Percentiles rank a stretch among this genome's conserved stretches.
These are phyloP conservation scores for Artibeus lituratus DNA, from an alignment of 2,797 vertebrate species.

Conservation along the genomic window DNA sequence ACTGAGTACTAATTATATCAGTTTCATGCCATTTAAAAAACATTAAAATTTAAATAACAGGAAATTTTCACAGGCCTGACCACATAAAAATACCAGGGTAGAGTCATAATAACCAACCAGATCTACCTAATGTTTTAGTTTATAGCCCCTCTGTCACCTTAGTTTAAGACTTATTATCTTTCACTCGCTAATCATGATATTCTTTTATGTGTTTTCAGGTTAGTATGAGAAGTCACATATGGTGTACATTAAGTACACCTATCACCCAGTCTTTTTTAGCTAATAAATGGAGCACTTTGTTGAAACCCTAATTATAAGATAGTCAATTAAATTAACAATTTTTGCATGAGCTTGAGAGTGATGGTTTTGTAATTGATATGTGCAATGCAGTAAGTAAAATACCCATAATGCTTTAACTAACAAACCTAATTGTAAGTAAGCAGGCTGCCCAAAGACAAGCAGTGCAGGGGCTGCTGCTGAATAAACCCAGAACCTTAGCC, in stretches of 20 bases:
- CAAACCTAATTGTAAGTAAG: constrained; percentile 43
- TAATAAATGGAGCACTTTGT: constrained; percentile 52
- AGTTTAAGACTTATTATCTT: constrained; percentile 41
- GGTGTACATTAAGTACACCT: neutral
- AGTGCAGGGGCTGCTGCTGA: neutral
- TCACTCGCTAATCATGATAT: neutral
- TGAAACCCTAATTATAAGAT: constrained; percentile 66
- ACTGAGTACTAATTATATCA: constrained; percentile 70
- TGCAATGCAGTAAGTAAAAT: constrained; percentile 44
- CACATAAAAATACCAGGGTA: constrained; percentile 60
- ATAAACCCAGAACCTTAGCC: neutral
- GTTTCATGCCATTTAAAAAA: constrained; percentile 76
- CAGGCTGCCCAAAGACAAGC: constrained; percentile 3
- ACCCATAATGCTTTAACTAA: constrained; percentile 15
- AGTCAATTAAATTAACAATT: constrained; percentile 60
- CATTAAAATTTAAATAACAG: constrained; percentile 74
- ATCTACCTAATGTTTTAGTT: constrained; percentile 61
- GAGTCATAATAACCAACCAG: constrained; percentile 58
- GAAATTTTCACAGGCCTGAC: constrained; percentile 65
- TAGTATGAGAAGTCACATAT: constrained; percentile 46
- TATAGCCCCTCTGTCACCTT: constrained; percentile 53
- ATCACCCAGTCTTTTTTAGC: constrained; percentile 41
- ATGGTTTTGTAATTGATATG: constrained; percentile 57
- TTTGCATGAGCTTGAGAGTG: constrained; percentile 54
- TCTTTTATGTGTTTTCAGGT: constrained; percentile 50